Evolutionary conservation across 2,113 vertebrate genomes (phyloP), one percentile per base, ranked within the genome.

Genomic region (Nycticryphes semicollaris): DNA sequence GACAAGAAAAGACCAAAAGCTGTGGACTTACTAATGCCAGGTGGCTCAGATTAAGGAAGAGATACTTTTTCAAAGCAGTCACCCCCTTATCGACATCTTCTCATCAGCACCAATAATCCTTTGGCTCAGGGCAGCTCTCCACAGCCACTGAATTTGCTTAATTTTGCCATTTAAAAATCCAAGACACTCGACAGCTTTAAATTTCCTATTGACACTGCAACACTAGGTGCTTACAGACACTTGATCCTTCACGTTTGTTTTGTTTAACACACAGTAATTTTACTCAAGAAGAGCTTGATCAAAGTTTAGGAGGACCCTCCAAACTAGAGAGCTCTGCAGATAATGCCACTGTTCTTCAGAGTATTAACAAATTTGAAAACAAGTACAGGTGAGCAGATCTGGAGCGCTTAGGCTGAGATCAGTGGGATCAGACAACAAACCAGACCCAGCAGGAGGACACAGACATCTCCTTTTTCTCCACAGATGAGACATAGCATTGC

Each of bases 201-300:
- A 66, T 12, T 77, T 83, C 33, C 43, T 35, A 39, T 1, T 35
- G 47, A 25, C 50, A 24, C 15, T 74, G 30, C 45, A 69, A 19
- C 0, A 0, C 9, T 7, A 53, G 10, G 6, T 72, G 28, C 22
- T 37, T 56, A 2, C 69, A 82, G 56, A 7, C 37, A 37, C 33
- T 60, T 41, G 21, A 47, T 21, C 60, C 48, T 33, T 76, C 15
- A 31, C 54, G 27, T 18, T 56, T 48, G 54, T 19, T 84, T 22
- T 81, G 23, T 57, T 90, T 70, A 37, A 33, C 6, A 24, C 35
- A 56, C 2, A 27, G 7, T n/a, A 9, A 68, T 72, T 84, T 82
- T 64, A 59, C 18, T 50, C 54, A 48, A 70, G 67, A 82, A 8
- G 5, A 85, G 43, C 35, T 27, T 66, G 23, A 48, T 8, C 27